These are phyloP conservation scores for Oscheius onirici DNA, from an alignment of 2,888 invertebrate species.

Conservation along the genomic window DNA sequence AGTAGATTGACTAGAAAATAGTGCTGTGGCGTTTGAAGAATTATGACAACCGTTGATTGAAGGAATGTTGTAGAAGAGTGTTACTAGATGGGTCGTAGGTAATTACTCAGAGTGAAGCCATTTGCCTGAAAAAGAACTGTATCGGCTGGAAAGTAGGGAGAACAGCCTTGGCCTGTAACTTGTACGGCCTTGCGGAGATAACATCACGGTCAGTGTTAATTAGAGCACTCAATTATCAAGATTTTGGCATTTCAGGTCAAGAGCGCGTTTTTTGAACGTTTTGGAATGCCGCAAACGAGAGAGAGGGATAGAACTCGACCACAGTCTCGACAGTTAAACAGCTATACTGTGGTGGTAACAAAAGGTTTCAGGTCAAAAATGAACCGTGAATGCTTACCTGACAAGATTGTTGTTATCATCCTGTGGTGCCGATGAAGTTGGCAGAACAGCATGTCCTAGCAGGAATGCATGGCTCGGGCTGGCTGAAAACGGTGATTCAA, in stretches of 20 bases:
- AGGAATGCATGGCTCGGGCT: too few species aligned
- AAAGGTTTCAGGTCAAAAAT: too few species aligned
- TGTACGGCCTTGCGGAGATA: conserved; percentile 27
- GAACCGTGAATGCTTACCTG: too few species aligned
- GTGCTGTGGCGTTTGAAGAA: neutral
- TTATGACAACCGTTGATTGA: conserved; percentile 23
- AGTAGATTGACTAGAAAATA: conserved; percentile 15
- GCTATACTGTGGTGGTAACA: too few species aligned
- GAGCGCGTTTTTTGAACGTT: neutral
- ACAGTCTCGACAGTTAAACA: too few species aligned
- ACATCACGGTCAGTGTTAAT: conserved; percentile 19
- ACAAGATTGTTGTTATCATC: too few species aligned
- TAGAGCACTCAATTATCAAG: conserved; percentile 1
- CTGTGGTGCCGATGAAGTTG: too few species aligned
- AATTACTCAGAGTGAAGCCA: neutral
- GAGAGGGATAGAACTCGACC: neutral
- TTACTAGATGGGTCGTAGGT: neutral
- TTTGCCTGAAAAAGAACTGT: neutral
- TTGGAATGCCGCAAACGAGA: neutral
- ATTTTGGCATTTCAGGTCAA: too few species aligned
- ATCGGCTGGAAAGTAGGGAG: neutral
- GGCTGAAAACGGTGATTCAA: too few species aligned
- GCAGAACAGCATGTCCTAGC: too few species aligned
- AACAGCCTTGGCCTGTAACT: conserved; percentile 22
- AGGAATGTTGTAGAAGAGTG: conserved; percentile 19